Conservation (phyloP, 1,140 invertebrate species). For the Drosophila orosa region DNA sequence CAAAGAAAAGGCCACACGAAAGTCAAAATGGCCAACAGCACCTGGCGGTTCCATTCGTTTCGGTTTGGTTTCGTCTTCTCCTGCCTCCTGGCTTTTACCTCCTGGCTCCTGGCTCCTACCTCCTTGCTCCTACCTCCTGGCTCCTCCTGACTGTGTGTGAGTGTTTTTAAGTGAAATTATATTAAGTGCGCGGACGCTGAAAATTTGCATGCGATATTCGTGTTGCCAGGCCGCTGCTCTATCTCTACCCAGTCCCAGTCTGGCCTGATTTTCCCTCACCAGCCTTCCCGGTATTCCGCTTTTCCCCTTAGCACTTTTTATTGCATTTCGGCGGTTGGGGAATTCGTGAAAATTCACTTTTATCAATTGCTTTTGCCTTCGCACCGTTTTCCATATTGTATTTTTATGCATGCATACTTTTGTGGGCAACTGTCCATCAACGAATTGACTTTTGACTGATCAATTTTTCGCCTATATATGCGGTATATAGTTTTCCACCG, state of each 20-base stretch:
- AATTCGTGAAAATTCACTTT: constrained; percentile 44
- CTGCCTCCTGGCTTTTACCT: not conserved
- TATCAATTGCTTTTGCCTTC: constrained; percentile 33
- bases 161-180: constrained; percentile 78
- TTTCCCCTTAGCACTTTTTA: constrained; percentile 5
- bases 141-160: constrained; percentile 7
- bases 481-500: not conserved
- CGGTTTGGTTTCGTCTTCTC: not conserved
- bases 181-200: constrained; percentile 77
- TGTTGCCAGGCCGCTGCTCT: constrained; percentile 39
- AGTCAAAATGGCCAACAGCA: constrained; percentile 46
- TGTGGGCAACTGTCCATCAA: constrained; percentile 36
- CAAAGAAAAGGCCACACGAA: constrained; percentile 53
- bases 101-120: not conserved
- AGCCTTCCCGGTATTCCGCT: not conserved
- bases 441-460: constrained; percentile 44
- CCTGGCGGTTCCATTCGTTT: constrained; percentile 10
- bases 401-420: constrained; percentile 20
- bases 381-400: constrained; percentile 31
- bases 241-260: constrained; percentile 5
- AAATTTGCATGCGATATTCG: constrained; percentile 78
- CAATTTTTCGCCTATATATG: constrained; percentile 12
- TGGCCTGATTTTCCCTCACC: constrained; percentile 18
- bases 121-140: not conserved
- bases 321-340: constrained; percentile 29